phyloP scores from a whole-genome alignment of 2,797 vertebrate species.

The Clamator glandarius region DNA sequence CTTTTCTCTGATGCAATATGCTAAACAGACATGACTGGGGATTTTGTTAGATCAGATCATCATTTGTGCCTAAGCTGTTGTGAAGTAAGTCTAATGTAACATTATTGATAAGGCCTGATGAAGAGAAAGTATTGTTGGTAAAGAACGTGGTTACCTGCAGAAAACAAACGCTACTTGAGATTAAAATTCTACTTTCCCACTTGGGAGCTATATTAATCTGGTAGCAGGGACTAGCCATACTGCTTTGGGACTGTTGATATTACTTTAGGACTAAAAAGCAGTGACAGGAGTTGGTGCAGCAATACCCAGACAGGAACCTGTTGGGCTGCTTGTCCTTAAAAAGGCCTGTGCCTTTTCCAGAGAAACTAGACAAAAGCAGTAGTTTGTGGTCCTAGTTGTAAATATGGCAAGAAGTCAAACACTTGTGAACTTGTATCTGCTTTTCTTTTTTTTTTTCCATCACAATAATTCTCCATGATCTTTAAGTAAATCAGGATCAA shows the following conservation, averaged over 20 bases:
- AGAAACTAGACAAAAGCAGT: neutral
- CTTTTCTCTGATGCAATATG: neutral
- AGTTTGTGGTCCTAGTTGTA: neutral
- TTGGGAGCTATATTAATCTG: neutral
- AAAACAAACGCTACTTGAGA: neutral
- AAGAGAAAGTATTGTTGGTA: neutral
- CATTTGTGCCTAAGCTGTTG: neutral
- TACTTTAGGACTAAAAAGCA: neutral
- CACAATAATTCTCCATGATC: neutral
- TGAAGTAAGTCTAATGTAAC: neutral
- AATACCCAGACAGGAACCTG: neutral
- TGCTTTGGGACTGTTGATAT: neutral
- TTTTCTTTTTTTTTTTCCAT: neutral
- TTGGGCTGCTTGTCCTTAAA: neutral
- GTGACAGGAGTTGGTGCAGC: neutral
- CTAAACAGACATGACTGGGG: neutral
- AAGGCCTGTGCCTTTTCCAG: neutral
- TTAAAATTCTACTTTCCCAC: neutral
- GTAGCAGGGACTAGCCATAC: neutral
- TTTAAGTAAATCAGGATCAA: neutral
- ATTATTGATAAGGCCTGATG: neutral
- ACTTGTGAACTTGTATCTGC: neutral
- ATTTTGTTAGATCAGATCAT: neutral
- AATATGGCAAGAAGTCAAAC: neutral
- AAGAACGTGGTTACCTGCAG: neutral